Base-by-base conservation (phyloP, 2,113 vertebrate species). In the Limanda limanda region DNA sequence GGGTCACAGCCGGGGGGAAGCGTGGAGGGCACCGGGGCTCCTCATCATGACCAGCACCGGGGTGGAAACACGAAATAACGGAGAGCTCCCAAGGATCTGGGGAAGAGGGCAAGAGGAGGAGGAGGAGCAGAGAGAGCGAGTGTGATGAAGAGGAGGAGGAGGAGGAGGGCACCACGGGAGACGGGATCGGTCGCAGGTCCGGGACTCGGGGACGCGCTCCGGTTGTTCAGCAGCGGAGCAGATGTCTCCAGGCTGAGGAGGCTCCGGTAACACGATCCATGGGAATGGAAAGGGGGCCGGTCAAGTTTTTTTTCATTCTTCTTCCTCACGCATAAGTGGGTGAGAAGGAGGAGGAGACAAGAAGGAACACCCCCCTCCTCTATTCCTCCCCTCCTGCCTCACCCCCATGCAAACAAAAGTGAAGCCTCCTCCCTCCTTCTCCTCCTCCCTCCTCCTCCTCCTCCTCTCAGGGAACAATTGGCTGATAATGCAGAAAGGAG, bases 201-300 rank as follows among this genome's bases (percentile, higher is more conserved):
- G 47, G 45, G 81, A 79, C 79, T 74, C 89, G 84, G 83, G 82
- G 79, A 87, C 90, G 86, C 88, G 88, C 90, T 87, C 71, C 71
- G 42, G 91, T 89, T 85, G 86, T 90, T 88, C n/a, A 61, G 58
- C 3, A 31, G 77, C 42, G 75, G 75, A 90, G 86, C 92, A 89
- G 91, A 93, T 87, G 92, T 91, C 89, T 89, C 71, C 17, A 76
- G 51, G 86, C 14, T 51, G 79, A 40, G 78, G 35, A 88, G 83
- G 67, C 82, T 86, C 85, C 77, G 27, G 91, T 91, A 93, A 93
- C 62, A 87, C 78, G 91, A 94, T 94, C 91, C 89, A 93, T 92
- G 91, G 92, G 91, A 94, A 92, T 91, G 89, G 89, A 85, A 89
- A 84, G 72, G 89, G 88, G 93, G 89, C 76, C 70, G 91, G 88